phyloP scores from a whole-genome alignment of 2,797 vertebrate genomes.

The Cercopithecus diana region DNA sequence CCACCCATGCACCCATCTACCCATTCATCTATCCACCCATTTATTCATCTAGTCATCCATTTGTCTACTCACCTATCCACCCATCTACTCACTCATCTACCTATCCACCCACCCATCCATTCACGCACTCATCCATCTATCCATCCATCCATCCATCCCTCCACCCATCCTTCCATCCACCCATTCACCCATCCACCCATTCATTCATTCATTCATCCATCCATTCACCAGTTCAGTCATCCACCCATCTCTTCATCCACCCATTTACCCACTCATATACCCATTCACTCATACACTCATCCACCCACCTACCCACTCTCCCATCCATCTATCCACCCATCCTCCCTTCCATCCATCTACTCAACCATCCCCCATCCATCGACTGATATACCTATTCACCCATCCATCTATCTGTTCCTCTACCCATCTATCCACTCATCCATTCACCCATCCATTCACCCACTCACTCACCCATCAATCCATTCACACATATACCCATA shows the following conservation, averaged over 20 bases:
- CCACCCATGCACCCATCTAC: fast-evolving
- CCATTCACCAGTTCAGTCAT: neutral
- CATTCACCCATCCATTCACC: neutral
- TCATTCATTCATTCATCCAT: too few species aligned
- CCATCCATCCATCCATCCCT: fast-evolving
- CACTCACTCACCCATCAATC: too few species aligned
- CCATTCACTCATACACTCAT: neutral
- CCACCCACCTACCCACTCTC: neutral
- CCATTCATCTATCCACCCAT: neutral
- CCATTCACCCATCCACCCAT: neutral
- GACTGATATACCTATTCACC: neutral
- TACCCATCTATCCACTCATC: neutral
- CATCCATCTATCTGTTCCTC: neutral
- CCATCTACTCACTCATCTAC: neutral
- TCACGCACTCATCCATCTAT: neutral
- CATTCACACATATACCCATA: neutral
- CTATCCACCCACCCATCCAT: neutral
- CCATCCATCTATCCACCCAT: neutral
- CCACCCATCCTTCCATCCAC: neutral
- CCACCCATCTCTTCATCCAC: neutral
- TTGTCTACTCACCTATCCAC: neutral
- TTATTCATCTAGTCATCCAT: too few species aligned
- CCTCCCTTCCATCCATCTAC: neutral
- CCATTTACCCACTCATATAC: neutral
- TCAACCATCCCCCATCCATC: fast-evolving